Evolutionary conservation across 1,140 invertebrate genomes (phyloP).

Genomic region (Palaemon carinicauda): DNA sequence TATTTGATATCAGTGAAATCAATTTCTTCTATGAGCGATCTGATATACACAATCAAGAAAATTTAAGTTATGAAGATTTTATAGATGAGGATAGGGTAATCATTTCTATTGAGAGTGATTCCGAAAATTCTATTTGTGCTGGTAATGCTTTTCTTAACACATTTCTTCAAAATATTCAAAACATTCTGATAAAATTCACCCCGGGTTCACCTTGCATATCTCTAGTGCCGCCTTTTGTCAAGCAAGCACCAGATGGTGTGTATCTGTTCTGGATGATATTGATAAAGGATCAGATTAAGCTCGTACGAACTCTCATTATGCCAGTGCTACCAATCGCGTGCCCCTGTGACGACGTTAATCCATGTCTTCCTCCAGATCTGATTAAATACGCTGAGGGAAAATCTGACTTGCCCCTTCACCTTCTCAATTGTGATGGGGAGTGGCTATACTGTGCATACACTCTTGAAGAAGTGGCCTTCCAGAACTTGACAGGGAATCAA

Average conservation of each 20-base stretch:
- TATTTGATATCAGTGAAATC: neutral
- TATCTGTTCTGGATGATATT: neutral
- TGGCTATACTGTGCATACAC: neutral
- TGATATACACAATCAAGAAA: too few species aligned
- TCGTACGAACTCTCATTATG: neutral
- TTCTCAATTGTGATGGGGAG: neutral
- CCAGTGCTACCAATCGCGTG: neutral
- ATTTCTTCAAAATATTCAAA: neutral
- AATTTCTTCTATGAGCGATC: neutral
- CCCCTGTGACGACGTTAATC: neutral
- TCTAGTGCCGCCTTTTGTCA: neutral
- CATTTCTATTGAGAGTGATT: neutral
- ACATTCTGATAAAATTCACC: neutral
- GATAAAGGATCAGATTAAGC: neutral
- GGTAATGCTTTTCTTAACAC: neutral
- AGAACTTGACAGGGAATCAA: neutral
- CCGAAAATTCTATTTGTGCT: neutral
- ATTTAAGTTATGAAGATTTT: neutral
- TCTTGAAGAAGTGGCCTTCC: neutral
- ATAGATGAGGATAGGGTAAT: neutral
- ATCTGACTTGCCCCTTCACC: too few species aligned
- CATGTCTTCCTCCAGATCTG: neutral
- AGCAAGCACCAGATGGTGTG: neutral
- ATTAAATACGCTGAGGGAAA: neutral
- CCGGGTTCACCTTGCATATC: neutral